Percentiles rank a stretch among this genome's conserved stretches.
Evolutionary conservation across 2,113 vertebrate species (phyloP).

Genomic region (Colinus virginianus): DNA sequence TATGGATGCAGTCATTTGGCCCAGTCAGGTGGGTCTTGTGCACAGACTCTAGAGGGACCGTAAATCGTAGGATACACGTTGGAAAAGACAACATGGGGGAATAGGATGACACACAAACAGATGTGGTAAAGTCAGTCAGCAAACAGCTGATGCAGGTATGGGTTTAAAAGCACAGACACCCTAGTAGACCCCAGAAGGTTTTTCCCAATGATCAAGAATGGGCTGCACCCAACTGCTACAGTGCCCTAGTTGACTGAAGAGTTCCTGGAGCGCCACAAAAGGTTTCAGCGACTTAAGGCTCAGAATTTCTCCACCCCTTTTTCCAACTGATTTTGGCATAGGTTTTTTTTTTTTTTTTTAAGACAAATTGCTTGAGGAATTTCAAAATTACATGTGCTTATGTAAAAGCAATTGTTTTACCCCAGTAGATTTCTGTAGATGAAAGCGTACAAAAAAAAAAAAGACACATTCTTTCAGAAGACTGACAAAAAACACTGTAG

Average conservation of each 20-base stretch:
- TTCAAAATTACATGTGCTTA: background rate
- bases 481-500: background rate
- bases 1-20: no score
- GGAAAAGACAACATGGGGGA: no score
- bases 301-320: background rate
- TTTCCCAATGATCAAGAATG: background rate
- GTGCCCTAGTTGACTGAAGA: background rate
- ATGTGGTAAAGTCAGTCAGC: background rate
- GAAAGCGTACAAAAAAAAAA: background rate
- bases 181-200: accelerated
- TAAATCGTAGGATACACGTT: no score
- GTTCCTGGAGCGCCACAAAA: background rate
- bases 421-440: background rate
- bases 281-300: background rate
- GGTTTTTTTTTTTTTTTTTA: background rate
- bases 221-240: background rate
- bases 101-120: background rate
- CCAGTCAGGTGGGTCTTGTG: no score
- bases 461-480: background rate
- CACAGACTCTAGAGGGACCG: no score
- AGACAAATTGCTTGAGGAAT: background rate
- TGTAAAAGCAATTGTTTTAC: background rate
- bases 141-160: accelerated
- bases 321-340: background rate
- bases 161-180: background rate